Percentiles rank a stretch among this genome's conserved stretches.
Evolutionary conservation across 2,797 vertebrate genomes (phyloP).

Genomic region (Danio tinwini): DNA sequence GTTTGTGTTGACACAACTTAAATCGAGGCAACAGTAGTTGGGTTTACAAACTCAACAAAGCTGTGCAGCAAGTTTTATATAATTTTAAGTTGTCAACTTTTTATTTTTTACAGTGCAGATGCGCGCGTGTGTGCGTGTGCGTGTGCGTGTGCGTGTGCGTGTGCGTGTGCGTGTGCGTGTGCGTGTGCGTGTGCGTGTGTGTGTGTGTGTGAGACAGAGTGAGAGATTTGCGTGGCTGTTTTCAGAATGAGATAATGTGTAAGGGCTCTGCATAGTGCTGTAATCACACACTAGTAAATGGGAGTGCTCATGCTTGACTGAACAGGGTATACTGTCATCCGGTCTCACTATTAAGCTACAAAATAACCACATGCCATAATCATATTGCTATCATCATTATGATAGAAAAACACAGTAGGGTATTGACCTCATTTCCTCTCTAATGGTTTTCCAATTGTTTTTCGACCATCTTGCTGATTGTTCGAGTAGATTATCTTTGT

Average conservation of each 20-base stretch:
- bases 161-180: too few species aligned
- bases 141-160: too few species aligned
- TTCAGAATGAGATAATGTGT: slow-evolving; percentile 61
- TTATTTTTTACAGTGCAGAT: too few species aligned
- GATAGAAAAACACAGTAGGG: slow-evolving; percentile 5
- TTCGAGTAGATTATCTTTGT: slow-evolving; percentile 19
- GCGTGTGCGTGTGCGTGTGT: too few species aligned
- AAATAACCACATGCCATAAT: slow-evolving; percentile 40
- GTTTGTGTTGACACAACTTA: too few species aligned
- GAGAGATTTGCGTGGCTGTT: not conserved
- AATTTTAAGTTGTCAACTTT: too few species aligned
- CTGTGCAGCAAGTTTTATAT: too few species aligned
- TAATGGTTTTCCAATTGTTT: slow-evolving; percentile 38
- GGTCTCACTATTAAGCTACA: slow-evolving; percentile 32
- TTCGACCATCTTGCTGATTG: slow-evolving; percentile 29
- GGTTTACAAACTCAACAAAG: too few species aligned
- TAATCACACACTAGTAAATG: slow-evolving; percentile 68
- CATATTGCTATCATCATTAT: slow-evolving; percentile 36
- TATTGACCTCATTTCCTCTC: slow-evolving; percentile 34
- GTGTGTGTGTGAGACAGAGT: slow-evolving; percentile 11
- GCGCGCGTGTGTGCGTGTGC: too few species aligned
- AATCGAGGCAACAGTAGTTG: too few species aligned
- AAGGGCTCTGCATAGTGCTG: slow-evolving; percentile 59
- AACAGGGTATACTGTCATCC: slow-evolving; percentile 55
- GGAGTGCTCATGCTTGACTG: slow-evolving; percentile 59